These are phyloP conservation scores for Hyperoplus lanceolatus DNA, from an alignment of 2,797 vertebrate species.

Conservation along the genomic window DNA sequence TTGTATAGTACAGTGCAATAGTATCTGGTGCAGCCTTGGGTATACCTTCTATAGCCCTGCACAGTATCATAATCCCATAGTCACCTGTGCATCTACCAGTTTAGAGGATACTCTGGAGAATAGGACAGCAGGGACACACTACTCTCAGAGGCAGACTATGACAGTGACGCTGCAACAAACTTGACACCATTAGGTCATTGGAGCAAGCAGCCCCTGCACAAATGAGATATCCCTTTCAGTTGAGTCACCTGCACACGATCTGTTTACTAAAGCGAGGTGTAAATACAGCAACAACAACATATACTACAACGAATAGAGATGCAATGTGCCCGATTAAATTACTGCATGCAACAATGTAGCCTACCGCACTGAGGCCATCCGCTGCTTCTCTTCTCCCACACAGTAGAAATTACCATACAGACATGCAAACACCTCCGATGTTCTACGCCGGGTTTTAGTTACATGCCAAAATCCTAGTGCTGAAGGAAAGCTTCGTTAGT, in stretches of 20 bases:
- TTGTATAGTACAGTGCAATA: too few species aligned
- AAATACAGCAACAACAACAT: slow-evolving; percentile 14
- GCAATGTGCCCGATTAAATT: neutral
- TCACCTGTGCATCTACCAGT: slow-evolving; percentile 2
- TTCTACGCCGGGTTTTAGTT: neutral
- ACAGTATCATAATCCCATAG: too few species aligned
- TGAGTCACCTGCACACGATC: slow-evolving; percentile 46
- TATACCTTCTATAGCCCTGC: neutral
- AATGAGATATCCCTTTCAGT: slow-evolving; percentile 39
- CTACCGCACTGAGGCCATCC: slow-evolving; percentile 33
- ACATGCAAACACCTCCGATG: neutral
- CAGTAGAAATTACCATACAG: slow-evolving; percentile 21
- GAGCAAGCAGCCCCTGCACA: slow-evolving; percentile 40
- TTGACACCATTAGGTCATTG: slow-evolving; percentile 68
- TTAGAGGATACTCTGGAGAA: neutral
- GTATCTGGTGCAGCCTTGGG: neutral
- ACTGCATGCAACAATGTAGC: slow-evolving; percentile 41
- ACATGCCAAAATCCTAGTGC: neutral
- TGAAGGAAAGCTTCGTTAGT: neutral
- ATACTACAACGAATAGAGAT: neutral
- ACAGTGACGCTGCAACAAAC: slow-evolving; percentile 74
- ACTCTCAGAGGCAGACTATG: slow-evolving; percentile 20
- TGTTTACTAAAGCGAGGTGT: slow-evolving; percentile 16
- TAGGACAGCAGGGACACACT: slow-evolving; percentile 2
- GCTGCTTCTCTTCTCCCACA: neutral